Percentiles rank a stretch among this genome's conserved stretches.
Conservation (phyloP, 30 jellyfish, hydroid and myxozoan genomes). For the Cassiopea xamachana region DNA sequence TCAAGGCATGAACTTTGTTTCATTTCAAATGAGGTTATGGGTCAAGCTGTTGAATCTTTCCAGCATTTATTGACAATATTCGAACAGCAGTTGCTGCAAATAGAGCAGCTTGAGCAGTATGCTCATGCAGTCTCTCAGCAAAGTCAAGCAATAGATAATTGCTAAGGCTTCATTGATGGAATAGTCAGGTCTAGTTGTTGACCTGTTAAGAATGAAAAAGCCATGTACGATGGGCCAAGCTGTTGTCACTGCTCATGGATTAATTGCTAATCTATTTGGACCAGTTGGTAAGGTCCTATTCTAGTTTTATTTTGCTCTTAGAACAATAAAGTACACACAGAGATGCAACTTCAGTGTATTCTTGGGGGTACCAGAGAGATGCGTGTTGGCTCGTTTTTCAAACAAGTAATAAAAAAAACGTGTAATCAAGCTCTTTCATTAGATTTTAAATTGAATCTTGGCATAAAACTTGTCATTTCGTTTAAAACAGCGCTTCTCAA, state of each 20-base stretch:
- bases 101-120: slow-evolving; percentile 26
- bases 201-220: slow-evolving; percentile 53
- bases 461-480: too few species aligned
- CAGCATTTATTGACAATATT: slow-evolving; percentile 26
- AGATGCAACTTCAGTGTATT: too few species aligned
- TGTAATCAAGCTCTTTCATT: too few species aligned
- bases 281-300: slow-evolving; percentile 52
- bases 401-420: too few species aligned
- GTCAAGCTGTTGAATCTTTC: slow-evolving; percentile 18
- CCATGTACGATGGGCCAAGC: slow-evolving; percentile 50
- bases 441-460: too few species aligned
- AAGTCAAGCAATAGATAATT: slow-evolving; percentile 19
- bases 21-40: slow-evolving; percentile 38
- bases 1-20: slow-evolving; percentile 43
- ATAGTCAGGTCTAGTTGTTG: slow-evolving; percentile 74
- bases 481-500: too few species aligned
- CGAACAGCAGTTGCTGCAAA: slow-evolving; percentile 64
- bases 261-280: slow-evolving; percentile 63
- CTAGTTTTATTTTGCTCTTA: too few species aligned
- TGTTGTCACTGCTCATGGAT: slow-evolving; percentile 70
- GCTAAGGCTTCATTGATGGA: slow-evolving; percentile 80
- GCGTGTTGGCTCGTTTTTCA: too few species aligned
- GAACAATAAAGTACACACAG: too few species aligned
- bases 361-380: too few species aligned
- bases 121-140: slow-evolving; percentile 1